A percentile compares a stretch with the other conserved stretches of the same genome.
phyloP scores from a whole-genome alignment of 2,797 vertebrate species.

The Hyperoplus lanceolatus region DNA sequence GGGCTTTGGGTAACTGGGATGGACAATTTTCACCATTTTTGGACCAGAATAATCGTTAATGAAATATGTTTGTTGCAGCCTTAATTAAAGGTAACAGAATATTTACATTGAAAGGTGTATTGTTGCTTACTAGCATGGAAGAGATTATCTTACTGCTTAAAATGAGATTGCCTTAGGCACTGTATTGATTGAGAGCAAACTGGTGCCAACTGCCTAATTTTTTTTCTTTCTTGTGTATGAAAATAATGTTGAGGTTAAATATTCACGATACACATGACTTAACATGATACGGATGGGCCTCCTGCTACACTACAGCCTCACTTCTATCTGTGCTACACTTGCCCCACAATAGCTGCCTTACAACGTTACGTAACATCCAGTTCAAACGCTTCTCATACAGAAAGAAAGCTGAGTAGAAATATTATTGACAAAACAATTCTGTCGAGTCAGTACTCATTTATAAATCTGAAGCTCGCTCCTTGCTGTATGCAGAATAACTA shows the following conservation, averaged over 20 bases:
- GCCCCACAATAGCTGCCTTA: constrained; percentile 27
- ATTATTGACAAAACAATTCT: constrained; percentile 33
- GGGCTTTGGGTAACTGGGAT: neutral
- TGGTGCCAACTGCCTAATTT: constrained; percentile 45
- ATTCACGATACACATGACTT: constrained; percentile 56
- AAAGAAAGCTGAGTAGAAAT: constrained; percentile 37
- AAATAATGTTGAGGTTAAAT: constrained; percentile 48
- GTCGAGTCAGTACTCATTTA: constrained; percentile 31
- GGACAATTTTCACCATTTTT: neutral
- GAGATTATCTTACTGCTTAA: constrained; percentile 6
- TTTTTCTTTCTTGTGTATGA: constrained; percentile 13
- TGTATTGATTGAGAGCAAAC: constrained; percentile 36
- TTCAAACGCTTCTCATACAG: constrained; percentile 48
- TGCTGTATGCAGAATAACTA: neutral
- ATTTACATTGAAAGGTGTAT: constrained; percentile 5
- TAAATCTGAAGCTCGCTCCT: constrained; percentile 1
- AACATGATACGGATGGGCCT: constrained; percentile 38
- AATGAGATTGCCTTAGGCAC: neutral
- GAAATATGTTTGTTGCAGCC: neutral
- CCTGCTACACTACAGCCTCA: constrained; percentile 4
- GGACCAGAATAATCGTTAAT: neutral
- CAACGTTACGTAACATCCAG: constrained; percentile 43
- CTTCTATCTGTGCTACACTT: constrained; percentile 23
- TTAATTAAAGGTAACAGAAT: neutral
- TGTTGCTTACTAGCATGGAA: neutral